Base-by-base conservation (phyloP, 2,888 invertebrate species). In the Bibio marci region DNA sequence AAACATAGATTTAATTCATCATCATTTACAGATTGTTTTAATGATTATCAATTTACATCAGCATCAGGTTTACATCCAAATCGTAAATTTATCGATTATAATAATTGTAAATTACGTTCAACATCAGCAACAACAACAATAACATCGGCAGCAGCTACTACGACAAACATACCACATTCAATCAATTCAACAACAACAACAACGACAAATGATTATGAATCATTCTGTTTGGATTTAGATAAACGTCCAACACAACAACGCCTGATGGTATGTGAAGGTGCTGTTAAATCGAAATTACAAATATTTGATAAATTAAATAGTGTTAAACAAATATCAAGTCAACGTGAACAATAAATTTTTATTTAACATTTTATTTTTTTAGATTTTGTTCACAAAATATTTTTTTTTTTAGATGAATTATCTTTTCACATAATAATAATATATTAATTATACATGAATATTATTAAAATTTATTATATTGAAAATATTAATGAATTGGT, bases 201-300 rank as follows among this genome's bases (percentile, higher is more conserved):
- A 27, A 27, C 27, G 17, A 26, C 14, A 12, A 35, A 17, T 27
- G 59, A 59, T 40, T 58, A 58, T 40, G 57, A 57, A 40, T 52
- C 56, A 3, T 53, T 62, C 42, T 62, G 62, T 47, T 56, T 60
- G 12, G 62, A 62, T 31, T 45, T 62, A 45, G 62, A 62, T 43
- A 62, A 59, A 42, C 58, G 59, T 40, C 56, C 62, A 26, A 67
- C 68, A 27, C 71, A 71, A 46, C 76, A 73, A 50, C 64, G 82
- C 34, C 68, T 85, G 46, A 74, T 77, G 54, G 71, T 87, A 27
- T 87, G 86, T 60, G 86, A 86, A 54, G 87, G 87, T 46, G 86
- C 86, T 38, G 87, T 87, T 43, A 71, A 76, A 53, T 85, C 83
- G 38, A 87, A 87, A 61, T 67, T 87, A 55, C 81, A 80, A 46